phyloP scores from a whole-genome alignment of 2,113 vertebrate genomes.

The Oncorhynchus gorbuscha region DNA sequence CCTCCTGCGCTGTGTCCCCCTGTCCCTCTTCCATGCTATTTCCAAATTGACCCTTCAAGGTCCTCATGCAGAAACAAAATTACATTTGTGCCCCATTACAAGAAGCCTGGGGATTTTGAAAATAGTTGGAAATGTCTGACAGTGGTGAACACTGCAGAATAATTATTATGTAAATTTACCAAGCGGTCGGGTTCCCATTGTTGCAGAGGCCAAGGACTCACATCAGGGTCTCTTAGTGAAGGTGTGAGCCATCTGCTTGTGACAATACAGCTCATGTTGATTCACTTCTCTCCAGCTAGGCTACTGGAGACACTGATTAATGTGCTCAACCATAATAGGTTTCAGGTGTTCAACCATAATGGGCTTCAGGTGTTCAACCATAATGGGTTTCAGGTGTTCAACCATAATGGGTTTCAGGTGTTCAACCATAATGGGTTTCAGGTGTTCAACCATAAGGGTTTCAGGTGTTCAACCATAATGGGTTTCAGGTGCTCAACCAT shows the following conservation, averaged over 20 bases:
- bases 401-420: too few species aligned
- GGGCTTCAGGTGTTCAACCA: too few species aligned
- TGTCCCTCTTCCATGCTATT: constrained; percentile 22
- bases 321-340: neutral
- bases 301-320: constrained; percentile 1
- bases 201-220: constrained; percentile 19
- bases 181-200: constrained; percentile 15
- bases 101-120: constrained; percentile 33
- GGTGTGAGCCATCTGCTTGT: constrained; percentile 4
- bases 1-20: neutral
- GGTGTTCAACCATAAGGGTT: too few species aligned
- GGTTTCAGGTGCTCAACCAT: too few species aligned
- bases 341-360: too few species aligned
- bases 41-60: constrained; percentile 62
- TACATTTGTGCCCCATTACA: constrained; percentile 49
- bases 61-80: constrained; percentile 48
- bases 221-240: constrained; percentile 1
- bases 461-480: too few species aligned
- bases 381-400: too few species aligned
- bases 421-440: too few species aligned
- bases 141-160: constrained; percentile 14
- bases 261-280: too few species aligned
- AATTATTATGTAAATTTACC: constrained; percentile 40
- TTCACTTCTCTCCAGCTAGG: neutral
- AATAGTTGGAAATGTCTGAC: constrained; percentile 37